A percentile compares a stretch with the other conserved stretches of the same genome.
These are phyloP conservation scores for Grapholita molesta DNA, from an alignment of 1,140 invertebrate species.

Conservation along the genomic window DNA sequence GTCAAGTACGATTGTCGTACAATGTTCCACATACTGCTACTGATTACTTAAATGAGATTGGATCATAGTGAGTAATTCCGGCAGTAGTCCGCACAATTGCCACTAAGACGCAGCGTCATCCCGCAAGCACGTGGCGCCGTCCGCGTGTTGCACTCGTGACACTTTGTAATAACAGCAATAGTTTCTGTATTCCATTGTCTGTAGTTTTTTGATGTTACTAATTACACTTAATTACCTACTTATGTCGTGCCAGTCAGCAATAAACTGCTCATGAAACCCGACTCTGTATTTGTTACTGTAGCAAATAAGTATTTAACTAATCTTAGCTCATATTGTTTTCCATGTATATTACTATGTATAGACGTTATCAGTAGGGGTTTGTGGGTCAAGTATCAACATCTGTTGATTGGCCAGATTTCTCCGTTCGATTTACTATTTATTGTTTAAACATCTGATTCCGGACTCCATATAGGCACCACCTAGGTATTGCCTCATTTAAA, in stretches of 20 bases:
- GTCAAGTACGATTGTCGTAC: conserved; percentile 58
- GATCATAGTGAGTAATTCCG: conserved; percentile 62
- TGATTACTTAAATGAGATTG: conserved; percentile 58
- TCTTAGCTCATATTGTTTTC: conserved; percentile 3
- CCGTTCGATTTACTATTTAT: neutral
- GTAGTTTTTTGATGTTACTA: neutral
- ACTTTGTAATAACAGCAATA: conserved; percentile 17
- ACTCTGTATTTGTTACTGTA: neutral
- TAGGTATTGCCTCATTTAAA: conserved; percentile 14
- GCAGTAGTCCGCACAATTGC: conserved; percentile 39
- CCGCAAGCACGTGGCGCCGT: conserved; percentile 35
- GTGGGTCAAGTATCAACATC: conserved; percentile 28
- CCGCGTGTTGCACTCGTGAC: conserved; percentile 24
- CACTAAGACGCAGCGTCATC: conserved; percentile 50
- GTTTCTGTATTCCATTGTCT: neutral
- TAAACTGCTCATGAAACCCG: neutral
- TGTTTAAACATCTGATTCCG: neutral
- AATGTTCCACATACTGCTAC: conserved; percentile 60
- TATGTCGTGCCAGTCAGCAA: neutral
- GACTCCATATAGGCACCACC: neutral
- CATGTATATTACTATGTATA: no score
- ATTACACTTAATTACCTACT: neutral
- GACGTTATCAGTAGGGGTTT: conserved; percentile 28
- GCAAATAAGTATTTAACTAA: neutral
- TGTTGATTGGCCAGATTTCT: conserved; percentile 18